phyloP scores from a whole-genome alignment of 2,888 invertebrate species.

The Temnothorax unifasciatus region DNA sequence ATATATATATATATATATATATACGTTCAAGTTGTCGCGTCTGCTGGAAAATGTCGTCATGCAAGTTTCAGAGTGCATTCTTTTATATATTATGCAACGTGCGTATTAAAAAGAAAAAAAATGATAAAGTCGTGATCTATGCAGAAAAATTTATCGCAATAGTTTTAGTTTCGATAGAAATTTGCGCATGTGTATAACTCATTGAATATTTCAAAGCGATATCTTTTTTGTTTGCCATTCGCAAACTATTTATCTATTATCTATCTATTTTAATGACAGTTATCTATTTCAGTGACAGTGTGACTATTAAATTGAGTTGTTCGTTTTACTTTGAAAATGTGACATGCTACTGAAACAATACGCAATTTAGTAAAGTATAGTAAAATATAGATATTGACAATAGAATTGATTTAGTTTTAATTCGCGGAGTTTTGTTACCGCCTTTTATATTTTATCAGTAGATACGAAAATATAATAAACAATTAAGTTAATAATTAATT shows the following conservation, averaged over 20 bases:
- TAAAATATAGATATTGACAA: not conserved
- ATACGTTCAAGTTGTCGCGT: not conserved
- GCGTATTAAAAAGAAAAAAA: not conserved
- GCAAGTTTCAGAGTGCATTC: not conserved
- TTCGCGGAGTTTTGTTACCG: not conserved
- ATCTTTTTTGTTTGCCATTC: not conserved
- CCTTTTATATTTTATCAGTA: not conserved
- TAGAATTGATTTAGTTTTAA: constrained; percentile 4
- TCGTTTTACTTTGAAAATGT: not conserved
- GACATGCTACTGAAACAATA: not conserved
- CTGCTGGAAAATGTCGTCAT: not conserved
- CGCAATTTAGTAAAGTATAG: not conserved
- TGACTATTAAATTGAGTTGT: not conserved
- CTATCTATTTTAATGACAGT: no score
- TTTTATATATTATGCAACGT: not conserved
- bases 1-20: no score
- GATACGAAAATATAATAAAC: not conserved
- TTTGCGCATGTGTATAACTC: not conserved
- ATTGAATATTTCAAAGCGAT: not conserved
- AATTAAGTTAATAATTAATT: no score
- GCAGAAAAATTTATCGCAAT: not conserved
- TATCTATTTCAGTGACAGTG: not conserved
- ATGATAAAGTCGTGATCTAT: not conserved
- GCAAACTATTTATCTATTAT: no score
- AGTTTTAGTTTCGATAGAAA: not conserved